Percentiles rank a stretch among this genome's conserved stretches.
These are phyloP conservation scores for Ochotona curzoniae DNA, from an alignment of 2,113 vertebrate genomes.

Conservation along the genomic window DNA sequence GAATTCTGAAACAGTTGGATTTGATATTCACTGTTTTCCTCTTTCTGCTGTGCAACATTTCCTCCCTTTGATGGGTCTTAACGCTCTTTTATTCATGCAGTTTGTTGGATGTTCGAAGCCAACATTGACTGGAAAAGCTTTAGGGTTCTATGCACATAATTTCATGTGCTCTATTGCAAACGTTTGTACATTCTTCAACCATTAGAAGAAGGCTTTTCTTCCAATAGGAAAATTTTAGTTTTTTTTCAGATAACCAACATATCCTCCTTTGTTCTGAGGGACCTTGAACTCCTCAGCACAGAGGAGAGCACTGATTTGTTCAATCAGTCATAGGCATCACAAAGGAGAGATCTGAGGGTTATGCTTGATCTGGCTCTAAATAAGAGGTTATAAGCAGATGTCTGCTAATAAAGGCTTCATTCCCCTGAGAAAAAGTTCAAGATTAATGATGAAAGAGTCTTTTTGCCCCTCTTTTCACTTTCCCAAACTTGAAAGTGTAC, in stretches of 20 bases:
- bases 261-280: neutral
- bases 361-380: neutral
- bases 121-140: neutral
- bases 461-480: neutral
- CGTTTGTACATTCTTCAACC: neutral
- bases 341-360: neutral
- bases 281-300: neutral
- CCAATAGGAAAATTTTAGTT: neutral
- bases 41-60: constrained; percentile 11
- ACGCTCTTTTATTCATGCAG: neutral
- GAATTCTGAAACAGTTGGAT: neutral
- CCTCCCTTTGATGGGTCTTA: neutral
- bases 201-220: neutral
- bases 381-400: neutral
- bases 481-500: neutral
- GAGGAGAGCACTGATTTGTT: neutral
- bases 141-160: accelerated
- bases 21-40: neutral
- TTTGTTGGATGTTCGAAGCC: neutral
- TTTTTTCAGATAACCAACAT: neutral
- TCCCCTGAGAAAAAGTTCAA: neutral
- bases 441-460: neutral
- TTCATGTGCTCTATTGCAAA: neutral
- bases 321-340: neutral
- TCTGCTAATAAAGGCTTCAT: neutral